Evolutionary conservation across 2,797 vertebrate species (phyloP).

Genomic region (Lacerta agilis): DNA sequence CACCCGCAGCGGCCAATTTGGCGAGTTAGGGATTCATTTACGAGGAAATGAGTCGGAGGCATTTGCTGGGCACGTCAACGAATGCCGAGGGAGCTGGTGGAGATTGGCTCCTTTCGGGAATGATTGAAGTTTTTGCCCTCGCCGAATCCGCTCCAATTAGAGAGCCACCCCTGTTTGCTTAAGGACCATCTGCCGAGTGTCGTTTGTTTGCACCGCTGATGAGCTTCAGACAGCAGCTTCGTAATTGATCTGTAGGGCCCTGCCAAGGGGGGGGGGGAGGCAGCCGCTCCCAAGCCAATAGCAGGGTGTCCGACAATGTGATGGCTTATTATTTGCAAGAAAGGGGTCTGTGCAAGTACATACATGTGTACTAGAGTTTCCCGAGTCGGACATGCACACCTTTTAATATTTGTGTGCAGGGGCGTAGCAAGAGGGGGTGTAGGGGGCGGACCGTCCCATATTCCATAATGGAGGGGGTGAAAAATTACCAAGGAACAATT

Average conservation of each 20-base stretch:
- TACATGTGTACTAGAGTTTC: no score
- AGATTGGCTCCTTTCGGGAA: background rate
- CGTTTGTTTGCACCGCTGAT: background rate
- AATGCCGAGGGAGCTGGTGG: background rate
- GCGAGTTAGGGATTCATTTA: background rate
- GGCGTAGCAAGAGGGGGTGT: no score
- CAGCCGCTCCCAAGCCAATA: background rate
- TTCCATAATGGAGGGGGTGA: no score
- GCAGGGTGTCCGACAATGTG: background rate
- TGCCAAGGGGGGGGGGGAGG: background rate
- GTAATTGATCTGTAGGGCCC: background rate
- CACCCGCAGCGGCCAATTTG: slow-evolving; percentile 21
- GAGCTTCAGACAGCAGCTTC: background rate
- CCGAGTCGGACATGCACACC: no score
- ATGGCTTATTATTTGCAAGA: background rate
- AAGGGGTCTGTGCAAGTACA: background rate
- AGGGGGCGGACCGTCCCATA: no score
- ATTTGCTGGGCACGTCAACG: background rate
- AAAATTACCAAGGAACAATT: no score
- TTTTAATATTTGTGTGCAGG: background rate
- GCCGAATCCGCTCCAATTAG: slow-evolving; percentile 1
- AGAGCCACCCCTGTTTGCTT: background rate
- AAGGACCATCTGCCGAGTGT: background rate
- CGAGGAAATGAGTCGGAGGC: background rate
- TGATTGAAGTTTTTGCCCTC: background rate